Conservation (phyloP, 2,888 invertebrate genomes). For the Eilema sororculum region DNA sequence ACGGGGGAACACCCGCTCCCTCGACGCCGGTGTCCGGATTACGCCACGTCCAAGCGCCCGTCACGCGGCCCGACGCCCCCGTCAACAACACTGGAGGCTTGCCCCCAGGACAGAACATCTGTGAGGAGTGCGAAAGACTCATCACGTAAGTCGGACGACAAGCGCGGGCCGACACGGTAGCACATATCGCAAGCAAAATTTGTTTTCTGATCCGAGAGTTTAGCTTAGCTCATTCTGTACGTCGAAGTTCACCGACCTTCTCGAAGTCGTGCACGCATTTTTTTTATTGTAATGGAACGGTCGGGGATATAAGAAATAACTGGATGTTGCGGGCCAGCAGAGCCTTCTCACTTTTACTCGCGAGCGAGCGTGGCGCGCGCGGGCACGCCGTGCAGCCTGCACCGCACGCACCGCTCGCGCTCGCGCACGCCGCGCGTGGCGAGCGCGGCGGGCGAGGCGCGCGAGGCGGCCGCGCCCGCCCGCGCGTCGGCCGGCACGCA, state of each 20-base stretch:
- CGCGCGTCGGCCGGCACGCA: constrained; percentile 80
- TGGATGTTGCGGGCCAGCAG: constrained; percentile 77
- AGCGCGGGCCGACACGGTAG: constrained; percentile 89
- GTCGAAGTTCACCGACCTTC: not conserved
- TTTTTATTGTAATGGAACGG: constrained; percentile 43
- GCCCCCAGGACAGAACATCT: constrained; percentile 96
- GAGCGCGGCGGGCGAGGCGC: constrained; percentile 80
- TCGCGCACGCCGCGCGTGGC: constrained; percentile 77
- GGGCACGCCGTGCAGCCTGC: constrained; percentile 88
- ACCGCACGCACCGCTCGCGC: constrained; percentile 79
- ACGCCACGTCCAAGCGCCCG: constrained; percentile 92
- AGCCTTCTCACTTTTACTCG: constrained; percentile 90
- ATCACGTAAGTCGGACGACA: constrained; percentile 96
- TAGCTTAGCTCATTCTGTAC: not conserved
- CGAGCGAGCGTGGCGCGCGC: constrained; percentile 92
- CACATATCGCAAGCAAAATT: constrained; percentile 77
- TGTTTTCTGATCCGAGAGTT: constrained; percentile 39
- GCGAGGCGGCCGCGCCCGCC: constrained; percentile 63
- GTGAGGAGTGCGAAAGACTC: constrained; percentile 98
- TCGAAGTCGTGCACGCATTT: not conserved
- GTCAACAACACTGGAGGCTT: constrained; percentile 90
- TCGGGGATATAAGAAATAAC: constrained; percentile 67
- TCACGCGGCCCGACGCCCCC: constrained; percentile 88
- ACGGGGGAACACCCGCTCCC: constrained; percentile 58
- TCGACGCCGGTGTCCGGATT: constrained; percentile 86